phyloP scores from a whole-genome alignment of 2,113 vertebrate genomes.

The Coracopsis vasa region DNA sequence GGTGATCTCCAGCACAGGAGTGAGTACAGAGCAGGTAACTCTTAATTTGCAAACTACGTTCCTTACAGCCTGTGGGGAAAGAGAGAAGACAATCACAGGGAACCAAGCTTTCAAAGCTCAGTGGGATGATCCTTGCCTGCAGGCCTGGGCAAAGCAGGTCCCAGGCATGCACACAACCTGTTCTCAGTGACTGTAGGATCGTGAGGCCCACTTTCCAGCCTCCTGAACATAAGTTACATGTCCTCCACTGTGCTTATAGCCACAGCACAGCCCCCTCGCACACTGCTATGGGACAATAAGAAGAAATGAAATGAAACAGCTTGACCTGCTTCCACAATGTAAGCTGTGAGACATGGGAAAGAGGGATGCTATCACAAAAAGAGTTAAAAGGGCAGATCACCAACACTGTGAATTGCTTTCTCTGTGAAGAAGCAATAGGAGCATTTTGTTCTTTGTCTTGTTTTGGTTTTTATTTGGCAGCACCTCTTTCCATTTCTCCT shows the following conservation, averaged over 20 bases:
- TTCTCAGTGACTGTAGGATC: not conserved
- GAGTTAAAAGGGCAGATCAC: not conserved
- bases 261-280: not conserved
- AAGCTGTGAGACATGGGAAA: not conserved
- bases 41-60: not conserved
- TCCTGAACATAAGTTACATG: not conserved
- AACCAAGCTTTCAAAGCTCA: not conserved
- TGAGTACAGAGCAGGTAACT: not conserved
- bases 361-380: not conserved
- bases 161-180: not conserved
- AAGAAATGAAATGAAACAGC: not conserved
- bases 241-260: not conserved
- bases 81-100: not conserved
- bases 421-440: not conserved
- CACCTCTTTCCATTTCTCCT: not conserved
- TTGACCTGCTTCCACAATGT: not conserved
- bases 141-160: not conserved
- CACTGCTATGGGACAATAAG: not conserved
- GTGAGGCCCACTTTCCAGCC: fast-evolving
- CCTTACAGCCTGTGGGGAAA: not conserved
- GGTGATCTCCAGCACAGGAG: not conserved
- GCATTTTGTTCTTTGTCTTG: not conserved
- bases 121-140: not conserved
- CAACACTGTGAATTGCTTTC: not conserved
- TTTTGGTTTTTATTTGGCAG: not conserved